phyloP scores from a whole-genome alignment of 2,888 invertebrate genomes.

The Spatulosminthurus flaviceps region DNA sequence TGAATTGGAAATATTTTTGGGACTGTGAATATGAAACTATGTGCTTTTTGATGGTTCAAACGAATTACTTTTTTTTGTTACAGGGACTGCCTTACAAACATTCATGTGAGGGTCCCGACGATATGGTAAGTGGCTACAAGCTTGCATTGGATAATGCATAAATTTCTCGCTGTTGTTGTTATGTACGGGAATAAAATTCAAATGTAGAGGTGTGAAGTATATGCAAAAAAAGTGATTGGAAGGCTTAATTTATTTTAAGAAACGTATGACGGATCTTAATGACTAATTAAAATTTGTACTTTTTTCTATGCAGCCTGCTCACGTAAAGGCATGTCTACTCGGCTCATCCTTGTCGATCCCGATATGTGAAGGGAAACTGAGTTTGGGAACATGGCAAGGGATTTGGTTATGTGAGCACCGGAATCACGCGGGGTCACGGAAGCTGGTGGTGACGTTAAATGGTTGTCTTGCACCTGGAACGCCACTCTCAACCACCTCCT shows the following conservation, averaged over 20 bases:
- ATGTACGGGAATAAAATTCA: too few relatives aligned
- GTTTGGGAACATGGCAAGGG: constrained; percentile 97
- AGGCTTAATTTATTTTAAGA: too few relatives aligned
- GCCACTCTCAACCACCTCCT: constrained; percentile 63
- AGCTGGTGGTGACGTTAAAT: constrained; percentile 87
- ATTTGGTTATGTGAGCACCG: constrained; percentile 98
- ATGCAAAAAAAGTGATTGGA: too few relatives aligned
- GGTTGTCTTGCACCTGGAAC: constrained; percentile 75
- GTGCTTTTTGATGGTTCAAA: not conserved
- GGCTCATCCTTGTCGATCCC: constrained; percentile 95
- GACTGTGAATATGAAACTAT: not conserved
- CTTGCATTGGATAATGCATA: too few relatives aligned
- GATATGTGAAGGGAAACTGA: constrained; percentile 93
- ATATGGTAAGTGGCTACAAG: constrained; percentile 80
- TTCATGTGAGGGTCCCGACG: constrained; percentile 97
- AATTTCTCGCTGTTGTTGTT: too few relatives aligned
- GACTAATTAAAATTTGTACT: not conserved
- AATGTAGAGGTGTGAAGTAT: too few relatives aligned
- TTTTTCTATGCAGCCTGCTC: constrained; percentile 81
- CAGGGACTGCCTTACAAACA: constrained; percentile 92
- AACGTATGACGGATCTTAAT: too few relatives aligned
- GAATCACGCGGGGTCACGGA: constrained; percentile 92
- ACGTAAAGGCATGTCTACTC: constrained; percentile 95
- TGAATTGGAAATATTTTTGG: too few relatives aligned
- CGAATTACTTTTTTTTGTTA: constrained; percentile 59